Evolutionary conservation across 2,113 vertebrate species (phyloP).

Genomic region (Pipa parva): DNA sequence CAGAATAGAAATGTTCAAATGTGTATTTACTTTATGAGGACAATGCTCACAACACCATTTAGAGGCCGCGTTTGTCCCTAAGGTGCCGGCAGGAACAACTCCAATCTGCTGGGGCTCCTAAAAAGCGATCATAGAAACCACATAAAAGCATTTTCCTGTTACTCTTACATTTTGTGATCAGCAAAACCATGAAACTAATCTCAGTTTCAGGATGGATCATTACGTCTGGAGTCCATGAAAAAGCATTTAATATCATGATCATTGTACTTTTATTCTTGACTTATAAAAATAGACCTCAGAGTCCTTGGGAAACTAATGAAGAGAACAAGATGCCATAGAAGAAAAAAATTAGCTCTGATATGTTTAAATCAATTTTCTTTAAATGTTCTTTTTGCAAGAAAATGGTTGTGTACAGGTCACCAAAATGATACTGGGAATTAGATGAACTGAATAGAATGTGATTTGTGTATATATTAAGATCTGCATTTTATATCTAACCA

Average conservation of each 20-base stretch:
- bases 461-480: slow-evolving; percentile 13
- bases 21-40: too few species aligned
- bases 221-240: slow-evolving; percentile 7
- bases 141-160: slow-evolving; percentile 10
- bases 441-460: neutral
- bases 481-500: neutral
- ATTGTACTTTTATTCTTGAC: slow-evolving; percentile 17
- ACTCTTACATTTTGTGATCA: slow-evolving; percentile 7
- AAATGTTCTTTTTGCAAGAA: slow-evolving; percentile 12
- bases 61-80: neutral
- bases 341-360: neutral
- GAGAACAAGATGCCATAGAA: slow-evolving; percentile 7
- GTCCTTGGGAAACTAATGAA: slow-evolving; percentile 19
- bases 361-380: slow-evolving; percentile 2
- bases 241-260: slow-evolving; percentile 13
- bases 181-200: slow-evolving; percentile 23
- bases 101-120: neutral
- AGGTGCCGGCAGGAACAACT: neutral
- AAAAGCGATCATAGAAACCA: neutral
- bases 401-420: slow-evolving; percentile 20
- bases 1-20: too few species aligned
- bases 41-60: neutral
- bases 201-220: slow-evolving; percentile 7
- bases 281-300: slow-evolving; percentile 15
- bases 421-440: slow-evolving; percentile 7